phyloP scores from a whole-genome alignment of 2,888 invertebrate genomes.

The Luperina nickerlii region DNA sequence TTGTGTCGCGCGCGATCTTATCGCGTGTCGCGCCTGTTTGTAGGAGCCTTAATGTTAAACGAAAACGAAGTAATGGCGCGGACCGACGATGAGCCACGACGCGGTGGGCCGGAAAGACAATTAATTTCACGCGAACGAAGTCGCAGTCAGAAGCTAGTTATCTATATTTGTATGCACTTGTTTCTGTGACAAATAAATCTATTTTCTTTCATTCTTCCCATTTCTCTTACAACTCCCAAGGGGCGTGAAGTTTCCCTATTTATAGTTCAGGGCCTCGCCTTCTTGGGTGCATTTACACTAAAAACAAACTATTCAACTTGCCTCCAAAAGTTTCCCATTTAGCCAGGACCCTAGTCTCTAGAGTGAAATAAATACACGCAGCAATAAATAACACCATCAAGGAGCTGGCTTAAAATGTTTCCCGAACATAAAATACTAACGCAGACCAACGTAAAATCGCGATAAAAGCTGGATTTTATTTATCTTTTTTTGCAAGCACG shows the following conservation, averaged over 20 bases:
- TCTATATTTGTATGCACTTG: background rate
- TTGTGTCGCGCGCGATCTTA: too few species aligned
- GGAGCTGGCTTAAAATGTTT: constrained; percentile 40
- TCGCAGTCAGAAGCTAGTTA: too few species aligned
- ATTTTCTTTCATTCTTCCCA: background rate
- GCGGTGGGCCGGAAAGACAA: too few species aligned
- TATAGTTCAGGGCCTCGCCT: background rate
- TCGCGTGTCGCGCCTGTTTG: too few species aligned
- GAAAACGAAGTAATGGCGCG: too few species aligned
- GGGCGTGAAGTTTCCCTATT: background rate
- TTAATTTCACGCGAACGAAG: too few species aligned
- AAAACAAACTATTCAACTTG: constrained; percentile 51
- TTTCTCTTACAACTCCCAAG: background rate
- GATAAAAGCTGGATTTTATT: constrained; percentile 53
- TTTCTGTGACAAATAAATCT: background rate
- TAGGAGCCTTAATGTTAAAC: too few species aligned
- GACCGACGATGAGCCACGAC: too few species aligned
- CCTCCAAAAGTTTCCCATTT: constrained; percentile 40
- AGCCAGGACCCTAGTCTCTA: constrained; percentile 26
- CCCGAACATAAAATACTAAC: constrained; percentile 44
- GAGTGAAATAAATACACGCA: constrained; percentile 47
- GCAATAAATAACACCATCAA: constrained; percentile 41
- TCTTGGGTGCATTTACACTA: constrained; percentile 45
- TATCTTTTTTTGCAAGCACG: constrained; percentile 62
- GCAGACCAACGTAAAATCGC: constrained; percentile 38